phyloP scores from a whole-genome alignment of 1,140 invertebrate genomes.

The Drosophila hydei region DNA sequence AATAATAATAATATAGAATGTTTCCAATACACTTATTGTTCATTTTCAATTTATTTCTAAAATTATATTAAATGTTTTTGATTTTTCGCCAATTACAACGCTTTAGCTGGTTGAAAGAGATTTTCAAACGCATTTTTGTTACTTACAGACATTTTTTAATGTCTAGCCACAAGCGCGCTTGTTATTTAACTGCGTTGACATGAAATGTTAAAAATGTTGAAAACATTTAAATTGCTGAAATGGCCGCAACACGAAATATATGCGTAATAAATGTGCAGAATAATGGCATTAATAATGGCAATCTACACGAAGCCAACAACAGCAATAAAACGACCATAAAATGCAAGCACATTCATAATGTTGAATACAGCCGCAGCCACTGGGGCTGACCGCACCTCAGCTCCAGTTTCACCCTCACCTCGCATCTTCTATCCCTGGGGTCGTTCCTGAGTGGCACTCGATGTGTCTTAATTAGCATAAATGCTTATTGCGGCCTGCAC shows the following conservation, averaged over 20 bases:
- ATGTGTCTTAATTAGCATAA: conserved; percentile 81
- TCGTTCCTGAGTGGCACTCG: conserved; percentile 41
- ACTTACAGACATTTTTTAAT: neutral
- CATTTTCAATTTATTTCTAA: too few relatives aligned
- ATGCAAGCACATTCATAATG: conserved; percentile 64
- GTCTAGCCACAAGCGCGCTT: conserved; percentile 30
- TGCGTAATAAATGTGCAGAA: conserved; percentile 66
- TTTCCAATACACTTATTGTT: too few relatives aligned
- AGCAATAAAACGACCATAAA: conserved; percentile 70
- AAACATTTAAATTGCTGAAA: conserved; percentile 54
- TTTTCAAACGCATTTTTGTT: neutral
- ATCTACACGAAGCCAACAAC: conserved; percentile 52
- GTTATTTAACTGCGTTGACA: conserved; percentile 55
- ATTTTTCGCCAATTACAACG: too few relatives aligned
- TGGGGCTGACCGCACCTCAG: conserved; percentile 40
- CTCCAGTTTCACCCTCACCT: neutral
- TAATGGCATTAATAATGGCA: conserved; percentile 69
- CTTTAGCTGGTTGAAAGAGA: neutral
- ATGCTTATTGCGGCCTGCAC: conserved; percentile 54
- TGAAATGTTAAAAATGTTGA: conserved; percentile 34
- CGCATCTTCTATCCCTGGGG: neutral
- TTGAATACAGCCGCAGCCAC: conserved; percentile 29
- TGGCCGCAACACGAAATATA: conserved; percentile 43
- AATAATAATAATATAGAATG: too few relatives aligned
- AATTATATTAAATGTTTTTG: too few relatives aligned